A percentile compares a stretch with the other conserved stretches of the same genome.
These are phyloP conservation scores for Neodiprion lecontei DNA, from an alignment of 1,140 invertebrate genomes.

Conservation along the genomic window DNA sequence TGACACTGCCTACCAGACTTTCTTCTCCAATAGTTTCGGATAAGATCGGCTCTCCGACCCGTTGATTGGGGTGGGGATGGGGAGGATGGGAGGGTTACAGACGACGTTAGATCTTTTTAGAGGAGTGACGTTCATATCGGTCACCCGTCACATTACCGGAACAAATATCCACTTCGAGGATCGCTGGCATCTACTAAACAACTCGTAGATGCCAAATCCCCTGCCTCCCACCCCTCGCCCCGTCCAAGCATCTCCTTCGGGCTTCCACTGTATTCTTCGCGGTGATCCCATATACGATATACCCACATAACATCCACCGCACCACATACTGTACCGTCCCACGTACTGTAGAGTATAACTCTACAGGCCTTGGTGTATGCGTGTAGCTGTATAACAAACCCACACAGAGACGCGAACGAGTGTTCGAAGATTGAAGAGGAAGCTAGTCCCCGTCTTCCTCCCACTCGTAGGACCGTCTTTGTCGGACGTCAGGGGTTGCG, in stretches of 20 bases:
- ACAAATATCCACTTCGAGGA: slow-evolving; percentile 37
- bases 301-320: background rate
- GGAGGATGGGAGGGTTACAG: background rate
- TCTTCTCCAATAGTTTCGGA: background rate
- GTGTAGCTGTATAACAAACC: background rate
- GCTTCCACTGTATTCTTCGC: no score
- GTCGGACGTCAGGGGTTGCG: slow-evolving; percentile 28
- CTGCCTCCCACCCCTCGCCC: background rate
- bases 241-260: no score
- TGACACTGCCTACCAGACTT: background rate
- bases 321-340: background rate
- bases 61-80: background rate
- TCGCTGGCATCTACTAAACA: slow-evolving; percentile 23
- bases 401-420: background rate
- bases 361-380: background rate
- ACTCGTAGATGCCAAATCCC: slow-evolving; percentile 31
- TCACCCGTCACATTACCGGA: slow-evolving; percentile 29
- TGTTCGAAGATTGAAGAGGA: slow-evolving; percentile 7
- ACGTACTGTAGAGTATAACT: background rate
- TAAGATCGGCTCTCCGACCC: background rate
- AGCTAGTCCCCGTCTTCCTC: background rate
- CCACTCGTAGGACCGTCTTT: background rate
- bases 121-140: background rate
- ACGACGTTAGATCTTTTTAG: background rate
- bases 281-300: no score